phyloP scores from a whole-genome alignment of 2,888 invertebrate species.

The Nasonovia ribisnigri region DNA sequence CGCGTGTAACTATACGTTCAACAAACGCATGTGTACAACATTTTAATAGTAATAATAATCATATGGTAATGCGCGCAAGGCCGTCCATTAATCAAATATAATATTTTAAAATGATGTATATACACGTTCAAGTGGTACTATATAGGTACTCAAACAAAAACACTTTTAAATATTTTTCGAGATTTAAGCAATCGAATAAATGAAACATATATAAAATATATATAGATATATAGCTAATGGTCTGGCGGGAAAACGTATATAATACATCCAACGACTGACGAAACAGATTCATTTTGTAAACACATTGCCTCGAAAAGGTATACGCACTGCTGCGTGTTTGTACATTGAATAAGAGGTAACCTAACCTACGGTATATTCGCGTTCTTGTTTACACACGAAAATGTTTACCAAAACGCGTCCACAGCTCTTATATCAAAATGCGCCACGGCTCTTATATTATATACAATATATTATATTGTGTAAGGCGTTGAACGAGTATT shows the following conservation, averaged over 20 bases:
- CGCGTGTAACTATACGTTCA: not conserved
- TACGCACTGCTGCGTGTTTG: not conserved
- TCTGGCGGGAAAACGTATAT: not conserved
- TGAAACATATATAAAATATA: not conserved
- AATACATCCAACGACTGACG: not conserved
- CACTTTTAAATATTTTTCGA: slow-evolving; percentile 44
- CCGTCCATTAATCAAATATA: not conserved
- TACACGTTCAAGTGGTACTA: slow-evolving; percentile 17
- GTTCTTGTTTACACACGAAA: not conserved
- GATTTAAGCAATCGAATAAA: slow-evolving; percentile 27
- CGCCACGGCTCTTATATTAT: no score
- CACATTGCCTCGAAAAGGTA: slow-evolving; percentile 29
- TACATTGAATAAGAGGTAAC: not conserved
- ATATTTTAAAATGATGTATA: not conserved
- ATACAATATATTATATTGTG: not conserved
- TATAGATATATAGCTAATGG: slow-evolving; percentile 2
- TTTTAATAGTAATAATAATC: slow-evolving; percentile 17
- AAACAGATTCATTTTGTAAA: not conserved
- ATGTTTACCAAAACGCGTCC: slow-evolving; percentile 16
- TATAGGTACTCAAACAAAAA: slow-evolving; percentile 25
- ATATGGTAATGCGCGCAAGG: not conserved
- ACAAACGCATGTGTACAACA: not conserved
- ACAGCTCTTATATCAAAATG: no score
- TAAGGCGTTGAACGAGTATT: not conserved
- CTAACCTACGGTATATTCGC: not conserved